Evolutionary conservation across 2,797 vertebrate species (phyloP), one percentile per base, ranked within the genome.

Genomic region (Typhlichthys eigenmanni): DNA sequence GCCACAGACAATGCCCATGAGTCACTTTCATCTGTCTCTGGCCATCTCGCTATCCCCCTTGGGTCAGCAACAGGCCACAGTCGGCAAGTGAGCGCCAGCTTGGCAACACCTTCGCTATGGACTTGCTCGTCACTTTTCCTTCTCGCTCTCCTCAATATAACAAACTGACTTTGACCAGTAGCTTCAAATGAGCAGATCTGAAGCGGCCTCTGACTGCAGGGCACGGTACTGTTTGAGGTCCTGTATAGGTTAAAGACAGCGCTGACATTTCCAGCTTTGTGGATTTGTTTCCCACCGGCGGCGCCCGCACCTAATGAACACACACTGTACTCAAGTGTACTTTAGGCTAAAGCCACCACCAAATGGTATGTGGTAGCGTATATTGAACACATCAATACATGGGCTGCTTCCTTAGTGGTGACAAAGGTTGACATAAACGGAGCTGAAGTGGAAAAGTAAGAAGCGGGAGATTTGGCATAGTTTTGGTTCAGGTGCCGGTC

Each of bases 381-480:
- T 13, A 53, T 6, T 38, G 34, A 6, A 38, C 8, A 38, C 34
- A 9, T 38, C 34, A 38, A 38, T 38, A 38, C 34, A 38, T 38
- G 34, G 34, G 8, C 34, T 38, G 34, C 34, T 38, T 38, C 34
- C 34, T 38, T 38, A 38, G 34, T 9, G 34, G 34, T 67, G 52
- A 68, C 62, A 62, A 58, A 24, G 48, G 52, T 53, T 75, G 80
- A 83, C 60, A 60, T 14, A n/a, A 72, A 62, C 7, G 14, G 58
- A 51, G 50, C 68, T 68, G 69, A 71, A 72, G 66, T 86, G 88
- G 87, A 89, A 91, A 91, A 72, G 75, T 69, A 72, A 60, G 47
- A 58, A 57, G 46, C 65, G 47, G 62, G 58, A 58, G 58, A 58
- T 52, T 68, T 64, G 73, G 74, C 56, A 67, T 68, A 24, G 47